Base-by-base conservation (phyloP, 2,888 invertebrate genomes). In the Enchytraeus crypticus region DNA sequence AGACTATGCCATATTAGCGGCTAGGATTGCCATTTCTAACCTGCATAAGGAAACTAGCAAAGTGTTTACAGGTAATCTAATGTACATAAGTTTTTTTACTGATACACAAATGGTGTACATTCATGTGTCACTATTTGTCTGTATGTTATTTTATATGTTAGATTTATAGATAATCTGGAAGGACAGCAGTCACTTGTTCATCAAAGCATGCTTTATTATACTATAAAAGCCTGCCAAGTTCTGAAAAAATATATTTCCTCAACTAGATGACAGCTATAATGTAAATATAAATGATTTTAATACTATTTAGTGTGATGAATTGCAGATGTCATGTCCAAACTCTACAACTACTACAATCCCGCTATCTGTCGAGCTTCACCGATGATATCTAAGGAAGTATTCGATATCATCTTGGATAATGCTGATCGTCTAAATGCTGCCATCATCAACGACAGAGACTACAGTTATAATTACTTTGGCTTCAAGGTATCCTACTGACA, bases 1-100 rank as follows among this genome's bases (percentile, higher is more conserved):
- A 0, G 97, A 98, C 81, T 98, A 97, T 83, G 96, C 83, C 38
- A 74, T 81, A 32, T 77, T 84, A 2, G 84, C 84, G 21, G 84
- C 83, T 18, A 84, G 97, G 69, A 89, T 98, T 73, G 96, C 92
- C 5, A 88, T 98, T 51, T 95, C 96, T 1, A 98, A 98, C 82
- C 83, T 98, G 64, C 97, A 98, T 74, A 98, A 98, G 77, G 95
- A 98, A 83, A 97, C 97, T 0, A 92, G 89, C 75, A 93, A 96
- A 81, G 85, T 85, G 55, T 96, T 95, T 77, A 78, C 76, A 66
- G 79, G 79, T 79, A 30, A n/a, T 23, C 34, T 34, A 8, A 55
- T 51, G 26, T 11, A 18, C 18, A n/a, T n/a, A n/a, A n/a, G n/a
- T n/a, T n/a, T n/a, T n/a, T n/a, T n/a, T n/a, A n/a, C n/a, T n/a